Evolutionary conservation across 1,140 invertebrate species (phyloP), one percentile per base, ranked within the genome.

Genomic region (Eumeta japonica): DNA sequence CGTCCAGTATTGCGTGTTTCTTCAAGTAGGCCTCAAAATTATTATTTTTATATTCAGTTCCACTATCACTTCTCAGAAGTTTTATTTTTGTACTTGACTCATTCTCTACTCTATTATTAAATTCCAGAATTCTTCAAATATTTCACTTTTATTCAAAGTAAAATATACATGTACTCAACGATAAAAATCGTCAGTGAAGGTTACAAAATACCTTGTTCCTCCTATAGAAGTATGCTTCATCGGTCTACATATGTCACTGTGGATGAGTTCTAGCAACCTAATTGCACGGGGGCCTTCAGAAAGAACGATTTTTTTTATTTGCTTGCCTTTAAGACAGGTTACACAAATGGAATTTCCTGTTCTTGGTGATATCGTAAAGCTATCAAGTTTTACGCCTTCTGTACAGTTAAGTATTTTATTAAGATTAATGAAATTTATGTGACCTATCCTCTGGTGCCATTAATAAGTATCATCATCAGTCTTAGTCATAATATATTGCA

Each of bases 161-260:
- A n/a, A n/a, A n/a, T n/a, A n/a, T n/a, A n/a, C n/a, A n/a, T n/a
- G n/a, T n/a, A n/a, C n/a, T n/a, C n/a, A n/a, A n/a, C n/a, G n/a
- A n/a, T n/a, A n/a, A n/a, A n/a, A n/a, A n/a, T n/a, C n/a, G n/a
- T n/a, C n/a, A 30, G 58, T 61, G 5, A 74, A 60, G 2, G 55
- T 58, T n/a, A 73, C 31, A 45, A 66, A 64, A 50, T 76, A 77
- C 37, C 36, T 58, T 3, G 52, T 50, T 3, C n/a, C n/a, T n/a
- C n/a, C n/a, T n/a, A n/a, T n/a, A n/a, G n/a, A n/a, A n/a, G n/a
- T n/a, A n/a, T n/a, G n/a, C n/a, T n/a, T n/a, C n/a, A n/a, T n/a
- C n/a, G n/a, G n/a, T n/a, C n/a, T n/a, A n/a, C n/a, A n/a, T n/a
- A n/a, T n/a, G n/a, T n/a, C n/a, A n/a, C n/a, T n/a, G n/a, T n/a